Base-by-base conservation (phyloP, 35 echinoderm and acorn worm species). In the Lytechinus pictus region DNA sequence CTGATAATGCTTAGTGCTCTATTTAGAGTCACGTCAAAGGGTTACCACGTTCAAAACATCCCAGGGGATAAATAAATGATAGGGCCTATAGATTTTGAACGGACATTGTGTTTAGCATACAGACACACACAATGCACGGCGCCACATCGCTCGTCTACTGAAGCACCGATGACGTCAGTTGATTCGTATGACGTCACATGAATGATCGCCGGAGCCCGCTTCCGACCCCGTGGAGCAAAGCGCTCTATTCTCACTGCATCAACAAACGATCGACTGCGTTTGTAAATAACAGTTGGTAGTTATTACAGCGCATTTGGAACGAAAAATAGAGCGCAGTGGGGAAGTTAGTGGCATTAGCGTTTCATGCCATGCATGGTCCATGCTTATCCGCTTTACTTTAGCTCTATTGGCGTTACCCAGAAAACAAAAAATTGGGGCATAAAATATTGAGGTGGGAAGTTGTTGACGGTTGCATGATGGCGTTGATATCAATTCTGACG, bases 111-210 rank as follows among this genome's bases (percentile, higher is more conserved):
- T 79, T 7, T 79, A 79, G 66, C 19, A n/a, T 16, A 79, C 19
- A 79, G 6, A 79, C 66, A 79, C 66, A 79, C 66, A 79, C 1
- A 11, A 21, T 71, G 5, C 87, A 53, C 28, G 87, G 87, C 88
- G 29, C 88, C 88, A 90, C 88, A 52, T 14, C 52, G 29, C 28
- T 90, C 29, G n/a, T 90, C 88, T 90, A 54, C 88, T 24, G 88
- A 90, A 90, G 88, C 88, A 44, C 88, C 88, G 28, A 90, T 90
- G 88, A 90, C 88, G 88, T 90, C 88, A 90, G 88, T 54, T 9
- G 14, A 21, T 54, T 44, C 10, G 27, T 33, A 33, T 90, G 88
- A 90, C 88, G 88, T 90, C 88, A 90, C 88, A 90, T 54, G 88
- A 54, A 90, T 52, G 88, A 12, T 90, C 88, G 88, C 27, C 88